Evolutionary conservation across 2,888 invertebrate genomes (phyloP).

Genomic region (Odontocolon sp.): DNA sequence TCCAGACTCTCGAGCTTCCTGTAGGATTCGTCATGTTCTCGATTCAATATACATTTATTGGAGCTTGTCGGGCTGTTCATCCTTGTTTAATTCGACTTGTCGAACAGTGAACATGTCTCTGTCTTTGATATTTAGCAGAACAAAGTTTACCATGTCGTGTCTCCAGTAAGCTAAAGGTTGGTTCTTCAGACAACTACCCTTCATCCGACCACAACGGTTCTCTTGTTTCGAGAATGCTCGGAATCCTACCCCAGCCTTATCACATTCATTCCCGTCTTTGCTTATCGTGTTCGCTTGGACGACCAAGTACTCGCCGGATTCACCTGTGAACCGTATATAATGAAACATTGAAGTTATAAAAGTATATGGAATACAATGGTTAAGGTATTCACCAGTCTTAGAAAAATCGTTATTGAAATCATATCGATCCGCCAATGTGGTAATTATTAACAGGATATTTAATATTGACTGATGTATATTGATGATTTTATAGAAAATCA

Average conservation of each 20-base stretch:
- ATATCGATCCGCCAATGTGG: too few relatives aligned
- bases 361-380: background rate
- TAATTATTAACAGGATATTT: too few relatives aligned
- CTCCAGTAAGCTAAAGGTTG: constrained; percentile 82
- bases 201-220: constrained; percentile 78
- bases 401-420: too few relatives aligned
- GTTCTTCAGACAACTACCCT: constrained; percentile 81
- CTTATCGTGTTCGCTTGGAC: constrained; percentile 78
- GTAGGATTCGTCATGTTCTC: constrained; percentile 57
- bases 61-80: background rate
- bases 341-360: background rate
- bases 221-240: constrained; percentile 82
- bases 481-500: too few relatives aligned
- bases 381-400: too few relatives aligned
- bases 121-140: background rate
- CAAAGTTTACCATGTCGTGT: constrained; percentile 75
- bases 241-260: constrained; percentile 82
- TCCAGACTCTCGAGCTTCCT: constrained; percentile 77
- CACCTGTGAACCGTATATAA: constrained; percentile 67
- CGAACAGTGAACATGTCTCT: too few relatives aligned
- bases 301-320: constrained; percentile 81
- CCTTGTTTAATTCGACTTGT: background rate
- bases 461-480: too few relatives aligned
- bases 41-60: constrained; percentile 22
- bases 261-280: constrained; percentile 80